Percentiles rank a stretch among this genome's conserved stretches.
phyloP scores from a whole-genome alignment of 2,888 invertebrate species.

The Ectemnius continuus region DNA sequence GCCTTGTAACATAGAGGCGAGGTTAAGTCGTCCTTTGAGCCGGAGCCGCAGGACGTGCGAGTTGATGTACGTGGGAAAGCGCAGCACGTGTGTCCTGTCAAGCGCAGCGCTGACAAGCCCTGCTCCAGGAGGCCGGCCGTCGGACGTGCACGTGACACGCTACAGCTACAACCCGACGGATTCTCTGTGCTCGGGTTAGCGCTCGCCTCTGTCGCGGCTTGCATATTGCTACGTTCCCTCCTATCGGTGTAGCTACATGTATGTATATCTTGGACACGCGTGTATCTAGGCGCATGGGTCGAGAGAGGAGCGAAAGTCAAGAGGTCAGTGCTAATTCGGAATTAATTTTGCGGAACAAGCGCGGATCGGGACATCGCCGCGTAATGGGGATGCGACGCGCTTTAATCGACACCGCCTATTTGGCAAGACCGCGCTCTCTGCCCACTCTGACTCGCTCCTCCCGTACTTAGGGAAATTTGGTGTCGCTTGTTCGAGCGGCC shows the following conservation, averaged over 20 bases:
- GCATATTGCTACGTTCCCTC: constrained; percentile 13
- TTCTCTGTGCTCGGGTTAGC: too few relatives aligned
- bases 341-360: constrained; percentile 40
- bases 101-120: constrained; percentile 59
- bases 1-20: constrained; percentile 22
- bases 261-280: constrained; percentile 18
- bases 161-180: constrained; percentile 38
- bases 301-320: constrained; percentile 50
- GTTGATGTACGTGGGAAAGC: constrained; percentile 64
- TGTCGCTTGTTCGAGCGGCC: too few relatives aligned
- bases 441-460: not conserved
- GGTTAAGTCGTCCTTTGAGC: constrained; percentile 11
- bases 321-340: constrained; percentile 48
- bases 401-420: constrained; percentile 2
- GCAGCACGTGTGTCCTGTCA: constrained; percentile 68
- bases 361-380: not conserved
- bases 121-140: constrained; percentile 43
- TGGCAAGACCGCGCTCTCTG: not conserved
- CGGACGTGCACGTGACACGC: constrained; percentile 66
- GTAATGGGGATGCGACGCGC: not conserved
- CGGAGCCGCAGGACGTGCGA: constrained; percentile 13
- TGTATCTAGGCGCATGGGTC: constrained; percentile 24
- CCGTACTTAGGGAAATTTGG: too few relatives aligned
- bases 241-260: not conserved
- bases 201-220: too few relatives aligned